Conservation (phyloP, 2,797 vertebrate species). For the Neomorphus geoffroyi region DNA sequence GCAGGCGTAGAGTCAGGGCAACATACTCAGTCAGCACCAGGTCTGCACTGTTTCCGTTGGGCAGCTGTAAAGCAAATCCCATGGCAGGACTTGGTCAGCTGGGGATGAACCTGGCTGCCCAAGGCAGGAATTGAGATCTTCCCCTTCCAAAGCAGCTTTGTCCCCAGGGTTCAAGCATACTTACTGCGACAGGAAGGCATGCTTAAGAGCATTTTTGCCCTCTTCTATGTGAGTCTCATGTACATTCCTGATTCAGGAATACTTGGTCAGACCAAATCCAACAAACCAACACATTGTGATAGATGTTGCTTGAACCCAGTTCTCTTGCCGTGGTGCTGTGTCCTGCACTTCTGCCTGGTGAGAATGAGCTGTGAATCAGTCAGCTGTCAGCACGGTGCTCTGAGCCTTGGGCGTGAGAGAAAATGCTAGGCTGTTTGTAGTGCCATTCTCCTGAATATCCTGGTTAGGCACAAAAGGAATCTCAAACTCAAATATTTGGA, state of each 20-base stretch:
- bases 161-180: neutral
- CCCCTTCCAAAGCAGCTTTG: neutral
- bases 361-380: neutral
- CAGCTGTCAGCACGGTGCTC: neutral
- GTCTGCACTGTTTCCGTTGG: neutral
- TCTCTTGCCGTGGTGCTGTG: neutral
- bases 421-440: neutral
- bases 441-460: neutral
- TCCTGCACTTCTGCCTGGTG: neutral
- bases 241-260: neutral
- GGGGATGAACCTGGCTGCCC: neutral
- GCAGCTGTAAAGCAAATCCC: neutral
- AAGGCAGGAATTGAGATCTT: neutral
- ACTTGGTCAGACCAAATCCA: neutral
- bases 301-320: neutral
- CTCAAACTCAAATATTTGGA: neutral
- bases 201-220: neutral
- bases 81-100: neutral
- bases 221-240: rapidly evolving
- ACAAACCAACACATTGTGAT: neutral
- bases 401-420: neutral
- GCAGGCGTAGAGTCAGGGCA: neutral
- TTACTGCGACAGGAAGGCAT: neutral
- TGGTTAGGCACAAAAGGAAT: neutral
- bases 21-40: neutral